Evolutionary conservation across 92 coral and sea anemone genomes (phyloP).

Genomic region (Epizoanthus stellaris): DNA sequence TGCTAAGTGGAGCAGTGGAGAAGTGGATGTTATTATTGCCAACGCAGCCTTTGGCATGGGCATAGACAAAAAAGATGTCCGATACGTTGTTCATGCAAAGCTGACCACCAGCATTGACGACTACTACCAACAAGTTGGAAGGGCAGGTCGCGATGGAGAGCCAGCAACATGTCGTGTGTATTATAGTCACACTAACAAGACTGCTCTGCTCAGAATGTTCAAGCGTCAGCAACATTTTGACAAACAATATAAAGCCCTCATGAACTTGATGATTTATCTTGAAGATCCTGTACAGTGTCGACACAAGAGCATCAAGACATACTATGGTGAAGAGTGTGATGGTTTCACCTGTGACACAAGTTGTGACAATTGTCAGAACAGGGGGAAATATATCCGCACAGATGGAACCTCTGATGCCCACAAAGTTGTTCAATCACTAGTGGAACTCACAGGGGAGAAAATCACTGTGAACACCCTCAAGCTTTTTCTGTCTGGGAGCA

Average conservation of each 20-base stretch:
- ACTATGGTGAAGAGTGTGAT: constrained; percentile 22
- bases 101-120: constrained; percentile 15
- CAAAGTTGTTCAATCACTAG: neutral
- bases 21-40: constrained; percentile 28
- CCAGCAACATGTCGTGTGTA: neutral
- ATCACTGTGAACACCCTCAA: neutral
- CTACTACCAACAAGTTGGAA: constrained; percentile 12
- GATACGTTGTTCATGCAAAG: constrained; percentile 20
- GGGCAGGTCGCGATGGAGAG: constrained; percentile 31
- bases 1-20: constrained; percentile 33
- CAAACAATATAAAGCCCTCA: neutral
- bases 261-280: neutral
- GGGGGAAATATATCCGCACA: neutral
- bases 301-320: neutral
- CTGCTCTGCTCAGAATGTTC: constrained; percentile 17
- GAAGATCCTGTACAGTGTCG: constrained; percentile 23
- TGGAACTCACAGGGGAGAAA: constrained; percentile 2
- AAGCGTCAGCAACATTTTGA: neutral
- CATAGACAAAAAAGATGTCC: constrained; percentile 8
- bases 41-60: constrained; percentile 22
- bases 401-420: constrained; percentile 2
- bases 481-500: constrained; percentile 17
- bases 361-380: neutral
- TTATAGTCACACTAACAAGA: constrained; percentile 6
- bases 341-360: neutral